Conservation (phyloP, 2,113 vertebrate species). For the Chascanopsetta lugubris region DNA sequence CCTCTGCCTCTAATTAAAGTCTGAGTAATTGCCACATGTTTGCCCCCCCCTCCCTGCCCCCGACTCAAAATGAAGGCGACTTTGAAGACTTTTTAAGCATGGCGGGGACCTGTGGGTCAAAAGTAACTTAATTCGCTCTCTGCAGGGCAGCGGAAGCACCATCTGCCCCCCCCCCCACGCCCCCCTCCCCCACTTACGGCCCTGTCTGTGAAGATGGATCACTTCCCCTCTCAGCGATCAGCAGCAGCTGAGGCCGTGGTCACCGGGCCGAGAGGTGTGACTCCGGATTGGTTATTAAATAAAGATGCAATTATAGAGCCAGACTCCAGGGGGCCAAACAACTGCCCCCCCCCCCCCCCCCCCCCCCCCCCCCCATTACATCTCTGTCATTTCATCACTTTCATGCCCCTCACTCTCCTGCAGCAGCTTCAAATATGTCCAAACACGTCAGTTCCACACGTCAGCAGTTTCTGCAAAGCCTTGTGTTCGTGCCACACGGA, state of each 20-base stretch:
- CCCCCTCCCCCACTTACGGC: slow-evolving; percentile 26
- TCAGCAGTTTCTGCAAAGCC: neutral
- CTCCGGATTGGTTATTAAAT: slow-evolving; percentile 56
- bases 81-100: slow-evolving; percentile 55
- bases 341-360: slow-evolving; percentile 64
- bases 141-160: slow-evolving; percentile 60
- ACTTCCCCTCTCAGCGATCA: slow-evolving; percentile 62
- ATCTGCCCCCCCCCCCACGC: slow-evolving; percentile 61
- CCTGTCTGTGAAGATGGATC: slow-evolving; percentile 72
- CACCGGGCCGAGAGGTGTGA: slow-evolving; percentile 47
- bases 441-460: slow-evolving; percentile 20
- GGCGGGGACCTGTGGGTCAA: slow-evolving; percentile 62
- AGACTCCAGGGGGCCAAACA: slow-evolving; percentile 51
- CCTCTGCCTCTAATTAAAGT: slow-evolving; percentile 56
- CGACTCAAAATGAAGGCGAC: slow-evolving; percentile 36
- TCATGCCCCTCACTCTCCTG: slow-evolving; percentile 27
- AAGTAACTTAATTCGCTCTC: slow-evolving; percentile 73
- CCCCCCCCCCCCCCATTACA: too few relatives aligned
- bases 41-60: too few relatives aligned
- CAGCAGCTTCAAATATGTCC: slow-evolving; percentile 2
- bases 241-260: slow-evolving; percentile 48
- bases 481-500: slow-evolving; percentile 29
- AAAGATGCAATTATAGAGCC: slow-evolving; percentile 51
- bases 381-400: slow-evolving; percentile 60
- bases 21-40: slow-evolving; percentile 67